Base-by-base conservation (phyloP, 2,888 invertebrate species). In the Leucoptera coffeella region DNA sequence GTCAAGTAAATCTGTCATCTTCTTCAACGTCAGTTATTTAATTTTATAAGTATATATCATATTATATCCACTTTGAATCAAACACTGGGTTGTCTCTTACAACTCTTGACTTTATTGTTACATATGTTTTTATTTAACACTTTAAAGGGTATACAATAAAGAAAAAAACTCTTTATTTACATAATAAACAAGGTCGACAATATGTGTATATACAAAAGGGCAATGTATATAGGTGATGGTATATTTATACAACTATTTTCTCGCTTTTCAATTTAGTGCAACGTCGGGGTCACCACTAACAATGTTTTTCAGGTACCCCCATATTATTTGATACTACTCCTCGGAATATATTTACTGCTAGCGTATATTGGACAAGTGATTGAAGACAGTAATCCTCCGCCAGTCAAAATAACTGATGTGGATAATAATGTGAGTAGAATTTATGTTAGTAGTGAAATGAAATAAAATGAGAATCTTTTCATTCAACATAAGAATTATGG, bases 371-470 rank as follows among this genome's bases (percentile, higher is more conserved):
- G 56, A 1, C 59, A 59, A 24, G 30, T 60, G 19, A 41, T 58
- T 0, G 65, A 65, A 35, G 53, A 64, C 40, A 46, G 40, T 6
- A 50, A 65, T 53, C 64, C 64, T 0, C 33, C 33, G 0, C 41
- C 48, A 2, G 30, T 62, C 4, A 30, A 22, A 0, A 51, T 57
- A 2, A 27, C 31, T 0, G 45, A 49, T 0, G 25, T 57, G 2
- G 14, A 41, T 2, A 36, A 25, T 32, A 45, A 51, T 32, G 64
- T 64, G 25, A 53, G 61, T 56, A 31, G 32, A 12, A 5, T n/a
- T 13, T 17, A 9, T 9, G 12, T 21, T 21, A 19, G 5, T 8
- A 11, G 17, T 3, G 12, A 7, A 4, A 17, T 11, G 17, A 25
- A 12, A 15, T 6, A 15, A 10, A n/a, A n/a, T n/a, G 19, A n/a